These are phyloP conservation scores for Schizopygopsis malacanthus DNA, from an alignment of 2,797 vertebrate genomes.

Conservation along the genomic window DNA sequence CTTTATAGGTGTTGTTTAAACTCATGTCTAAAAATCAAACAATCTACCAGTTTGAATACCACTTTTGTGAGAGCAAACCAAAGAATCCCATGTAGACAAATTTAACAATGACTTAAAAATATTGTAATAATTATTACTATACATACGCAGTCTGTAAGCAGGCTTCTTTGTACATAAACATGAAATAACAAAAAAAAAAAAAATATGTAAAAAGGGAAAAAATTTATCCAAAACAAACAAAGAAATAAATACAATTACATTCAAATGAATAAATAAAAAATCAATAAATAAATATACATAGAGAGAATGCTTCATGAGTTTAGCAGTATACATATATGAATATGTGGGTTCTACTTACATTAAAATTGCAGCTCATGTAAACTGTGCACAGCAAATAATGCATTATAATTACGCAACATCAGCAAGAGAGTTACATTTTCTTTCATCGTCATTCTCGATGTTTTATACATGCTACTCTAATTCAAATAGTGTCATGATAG, in stretches of 20 bases:
- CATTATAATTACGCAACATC: background rate
- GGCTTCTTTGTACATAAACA: background rate
- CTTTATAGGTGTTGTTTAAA: conserved; percentile 63
- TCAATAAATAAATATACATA: background rate
- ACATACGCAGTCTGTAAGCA: background rate
- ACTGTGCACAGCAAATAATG: conserved; percentile 12
- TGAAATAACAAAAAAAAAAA: background rate
- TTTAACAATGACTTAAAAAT: background rate
- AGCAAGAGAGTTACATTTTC: background rate
- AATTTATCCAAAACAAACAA: background rate
- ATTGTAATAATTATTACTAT: background rate
- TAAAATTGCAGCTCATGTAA: background rate
- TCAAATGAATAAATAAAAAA: background rate
- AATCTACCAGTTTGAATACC: background rate
- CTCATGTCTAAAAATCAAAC: conserved; percentile 37
- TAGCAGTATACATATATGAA: background rate
- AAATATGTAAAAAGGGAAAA: background rate
- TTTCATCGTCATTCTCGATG: conserved; percentile 11
- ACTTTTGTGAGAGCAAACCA: background rate
- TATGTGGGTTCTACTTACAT: background rate
- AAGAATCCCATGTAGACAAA: background rate
- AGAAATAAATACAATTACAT: background rate
- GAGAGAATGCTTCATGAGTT: background rate
- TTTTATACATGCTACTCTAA: background rate
- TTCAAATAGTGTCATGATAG: background rate